Percentiles rank a stretch among this genome's conserved stretches.
Conservation (phyloP, 2,113 vertebrate species). For the Anhinga anhinga region DNA sequence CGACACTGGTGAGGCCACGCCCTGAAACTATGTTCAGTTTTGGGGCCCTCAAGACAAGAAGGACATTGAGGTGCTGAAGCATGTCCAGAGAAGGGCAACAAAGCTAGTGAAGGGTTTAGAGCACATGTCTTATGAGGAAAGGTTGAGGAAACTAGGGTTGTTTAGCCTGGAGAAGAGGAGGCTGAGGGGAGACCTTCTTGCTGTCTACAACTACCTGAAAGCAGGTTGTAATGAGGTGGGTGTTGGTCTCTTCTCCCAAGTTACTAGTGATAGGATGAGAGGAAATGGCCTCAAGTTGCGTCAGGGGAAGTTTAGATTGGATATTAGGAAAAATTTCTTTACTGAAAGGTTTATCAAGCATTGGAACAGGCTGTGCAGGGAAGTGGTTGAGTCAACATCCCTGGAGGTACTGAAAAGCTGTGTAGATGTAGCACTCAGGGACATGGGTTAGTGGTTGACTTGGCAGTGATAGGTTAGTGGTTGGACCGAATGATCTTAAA, state of each 20-base stretch:
- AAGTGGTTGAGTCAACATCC: neutral
- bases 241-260: neutral
- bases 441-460: neutral
- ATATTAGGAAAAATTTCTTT: neutral
- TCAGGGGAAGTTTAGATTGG: neutral
- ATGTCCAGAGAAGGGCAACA: too few species aligned
- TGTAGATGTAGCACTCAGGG: neutral
- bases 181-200: too few species aligned
- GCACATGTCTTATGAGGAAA: too few species aligned
- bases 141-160: too few species aligned
- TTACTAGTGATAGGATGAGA: accelerated
- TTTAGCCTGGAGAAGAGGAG: too few species aligned
- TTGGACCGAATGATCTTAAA: neutral
- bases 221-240: too few species aligned
- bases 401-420: neutral
- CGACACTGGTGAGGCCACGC: too few species aligned
- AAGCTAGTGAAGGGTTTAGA: too few species aligned
- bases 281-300: neutral
- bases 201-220: too few species aligned
- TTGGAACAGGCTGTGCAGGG: neutral
- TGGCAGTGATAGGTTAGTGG: neutral
- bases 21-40: too few species aligned
- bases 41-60: too few species aligned
- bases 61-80: too few species aligned
- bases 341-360: neutral